phyloP scores from a whole-genome alignment of 1,140 invertebrate species.

The Bombus pascuorum region DNA sequence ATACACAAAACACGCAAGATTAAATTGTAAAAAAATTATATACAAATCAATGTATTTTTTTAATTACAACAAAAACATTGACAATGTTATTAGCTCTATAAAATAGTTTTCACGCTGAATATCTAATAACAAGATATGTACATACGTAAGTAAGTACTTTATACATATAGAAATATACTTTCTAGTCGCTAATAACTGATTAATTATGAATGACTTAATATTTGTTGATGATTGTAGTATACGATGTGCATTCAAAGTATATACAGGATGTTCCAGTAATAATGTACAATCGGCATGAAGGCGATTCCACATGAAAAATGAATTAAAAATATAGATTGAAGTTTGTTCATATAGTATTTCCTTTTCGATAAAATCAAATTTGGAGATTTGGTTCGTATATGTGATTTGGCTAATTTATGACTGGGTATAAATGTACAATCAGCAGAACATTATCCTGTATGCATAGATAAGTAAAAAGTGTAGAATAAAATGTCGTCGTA shows the following conservation, averaged over 20 bases:
- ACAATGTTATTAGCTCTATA: too few relatives aligned
- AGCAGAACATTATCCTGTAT: too few relatives aligned
- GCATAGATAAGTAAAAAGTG: too few relatives aligned
- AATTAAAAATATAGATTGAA: too few relatives aligned
- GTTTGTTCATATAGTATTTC: too few relatives aligned
- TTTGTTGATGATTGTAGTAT: background rate
- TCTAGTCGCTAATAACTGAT: slow-evolving; percentile 16
- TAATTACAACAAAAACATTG: background rate
- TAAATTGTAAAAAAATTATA: background rate
- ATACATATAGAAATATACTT: background rate
- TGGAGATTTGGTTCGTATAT: too few relatives aligned
- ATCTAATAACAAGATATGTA: background rate
- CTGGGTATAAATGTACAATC: too few relatives aligned
- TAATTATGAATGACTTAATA: slow-evolving; percentile 58
- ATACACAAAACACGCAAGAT: background rate
- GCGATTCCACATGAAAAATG: background rate
- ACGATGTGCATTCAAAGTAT: background rate
- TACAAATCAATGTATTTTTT: background rate
- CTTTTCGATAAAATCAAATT: too few relatives aligned
- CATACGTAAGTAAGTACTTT: too few relatives aligned
- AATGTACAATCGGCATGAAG: background rate
- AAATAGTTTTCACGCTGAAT: background rate
- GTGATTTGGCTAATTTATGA: too few relatives aligned
- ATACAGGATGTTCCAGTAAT: background rate
- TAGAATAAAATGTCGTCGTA: too few relatives aligned